Conservation (phyloP, 2,113 vertebrate genomes). For the Scartelaos histophorus region DNA sequence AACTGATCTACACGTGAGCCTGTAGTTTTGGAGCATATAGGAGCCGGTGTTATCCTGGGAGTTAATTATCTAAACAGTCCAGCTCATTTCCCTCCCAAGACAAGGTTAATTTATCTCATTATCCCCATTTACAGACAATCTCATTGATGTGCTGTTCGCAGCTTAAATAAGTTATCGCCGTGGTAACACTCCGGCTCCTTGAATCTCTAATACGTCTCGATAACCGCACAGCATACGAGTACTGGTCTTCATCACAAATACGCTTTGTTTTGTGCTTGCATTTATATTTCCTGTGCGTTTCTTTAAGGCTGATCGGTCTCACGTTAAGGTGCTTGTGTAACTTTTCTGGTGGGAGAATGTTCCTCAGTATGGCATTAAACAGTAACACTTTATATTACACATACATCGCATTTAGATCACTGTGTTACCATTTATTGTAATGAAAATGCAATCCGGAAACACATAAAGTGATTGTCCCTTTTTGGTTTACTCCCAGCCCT, state of each 20-base stretch:
- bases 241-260: not conserved
- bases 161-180: not conserved
- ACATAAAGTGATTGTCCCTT: too few species aligned
- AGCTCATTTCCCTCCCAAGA: conserved; percentile 8
- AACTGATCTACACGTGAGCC: not conserved
- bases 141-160: conserved; percentile 3
- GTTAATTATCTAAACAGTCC: not conserved
- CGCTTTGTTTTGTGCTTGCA: not conserved
- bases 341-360: not conserved
- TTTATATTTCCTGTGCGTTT: not conserved
- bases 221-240: not conserved
- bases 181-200: not conserved
- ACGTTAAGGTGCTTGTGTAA: not conserved
- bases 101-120: conserved; percentile 14
- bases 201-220: not conserved
- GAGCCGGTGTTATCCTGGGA: not conserved
- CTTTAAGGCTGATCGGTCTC: not conserved
- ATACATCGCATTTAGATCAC: too few species aligned
- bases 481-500: too few species aligned
- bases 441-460: too few species aligned
- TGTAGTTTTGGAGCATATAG: not conserved
- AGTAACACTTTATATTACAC: too few species aligned
- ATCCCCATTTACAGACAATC: not conserved
- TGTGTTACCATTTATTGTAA: too few species aligned
- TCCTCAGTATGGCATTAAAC: too few species aligned